phyloP scores from a whole-genome alignment of 2,113 vertebrate species.

The Coreoperca whiteheadi region DNA sequence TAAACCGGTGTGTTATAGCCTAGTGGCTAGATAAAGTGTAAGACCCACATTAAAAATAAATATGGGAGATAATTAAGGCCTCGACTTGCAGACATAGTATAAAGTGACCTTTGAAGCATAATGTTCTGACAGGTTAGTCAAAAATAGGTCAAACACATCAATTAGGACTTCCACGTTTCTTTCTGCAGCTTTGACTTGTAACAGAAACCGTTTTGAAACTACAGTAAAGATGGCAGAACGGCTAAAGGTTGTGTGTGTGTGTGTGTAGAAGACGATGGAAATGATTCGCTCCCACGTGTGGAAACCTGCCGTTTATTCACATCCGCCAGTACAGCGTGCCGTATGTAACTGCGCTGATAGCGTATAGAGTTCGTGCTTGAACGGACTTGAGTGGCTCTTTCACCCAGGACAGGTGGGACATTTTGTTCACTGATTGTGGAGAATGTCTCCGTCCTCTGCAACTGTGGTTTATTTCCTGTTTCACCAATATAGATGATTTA shows the following conservation, averaged over 20 bases:
- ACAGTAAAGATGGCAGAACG: neutral
- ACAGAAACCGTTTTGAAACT: neutral
- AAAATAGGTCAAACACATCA: neutral
- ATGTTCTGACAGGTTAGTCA: neutral
- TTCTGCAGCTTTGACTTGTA: neutral
- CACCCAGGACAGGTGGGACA: neutral
- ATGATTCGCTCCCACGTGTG: conserved; percentile 12
- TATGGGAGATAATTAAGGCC: neutral
- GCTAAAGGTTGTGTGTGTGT: neutral
- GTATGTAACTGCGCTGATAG: neutral
- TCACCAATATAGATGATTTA: neutral
- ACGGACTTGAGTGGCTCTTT: neutral
- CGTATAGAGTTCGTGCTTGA: neutral
- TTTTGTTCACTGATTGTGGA: too few species aligned
- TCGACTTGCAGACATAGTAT: neutral
- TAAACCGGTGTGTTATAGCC: neutral
- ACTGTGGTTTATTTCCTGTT: neutral
- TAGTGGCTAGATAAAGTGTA: neutral
- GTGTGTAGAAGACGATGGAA: neutral
- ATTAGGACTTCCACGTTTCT: neutral
- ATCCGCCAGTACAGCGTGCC: neutral
- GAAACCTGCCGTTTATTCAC: conserved; percentile 20
- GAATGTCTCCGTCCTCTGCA: neutral
- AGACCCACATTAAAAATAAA: neutral
- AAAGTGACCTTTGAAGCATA: conserved; percentile 1